phyloP scores from a whole-genome alignment of 2,797 vertebrate genomes.

The Pagetopsis macropterus region DNA sequence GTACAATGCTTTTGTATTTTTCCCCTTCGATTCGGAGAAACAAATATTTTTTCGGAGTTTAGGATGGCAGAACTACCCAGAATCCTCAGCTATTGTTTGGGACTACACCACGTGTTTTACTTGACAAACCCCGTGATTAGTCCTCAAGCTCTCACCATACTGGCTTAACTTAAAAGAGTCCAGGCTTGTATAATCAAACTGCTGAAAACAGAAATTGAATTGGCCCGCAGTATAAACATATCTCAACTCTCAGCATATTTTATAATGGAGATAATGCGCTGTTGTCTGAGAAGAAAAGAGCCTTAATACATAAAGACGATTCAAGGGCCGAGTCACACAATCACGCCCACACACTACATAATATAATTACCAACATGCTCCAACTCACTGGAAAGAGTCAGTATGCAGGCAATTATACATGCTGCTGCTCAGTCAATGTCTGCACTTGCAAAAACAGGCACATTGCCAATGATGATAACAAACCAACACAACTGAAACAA shows the following conservation, averaged over 20 bases:
- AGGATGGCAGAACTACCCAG: too few relatives aligned
- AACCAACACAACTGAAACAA: not conserved
- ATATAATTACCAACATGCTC: constrained; percentile 4
- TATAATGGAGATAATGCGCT: constrained; percentile 63
- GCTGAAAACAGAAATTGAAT: constrained; percentile 76
- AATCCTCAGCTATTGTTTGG: too few relatives aligned
- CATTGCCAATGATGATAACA: not conserved
- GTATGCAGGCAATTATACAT: constrained; percentile 9
- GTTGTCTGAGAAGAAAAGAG: constrained; percentile 63
- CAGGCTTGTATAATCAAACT: constrained; percentile 61
- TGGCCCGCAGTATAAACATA: constrained; percentile 66
- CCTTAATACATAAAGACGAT: constrained; percentile 67
- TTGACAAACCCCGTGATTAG: too few relatives aligned
- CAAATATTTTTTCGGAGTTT: too few relatives aligned
- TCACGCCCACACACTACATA: constrained; percentile 5
- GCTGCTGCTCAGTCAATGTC: constrained; percentile 3
- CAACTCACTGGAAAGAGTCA: constrained; percentile 31
- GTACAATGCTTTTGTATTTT: too few relatives aligned
- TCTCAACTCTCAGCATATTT: constrained; percentile 68
- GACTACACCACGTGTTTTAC: too few relatives aligned
- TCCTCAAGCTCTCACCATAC: not conserved
- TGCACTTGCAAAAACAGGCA: constrained; percentile 25
- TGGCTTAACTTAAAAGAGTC: constrained; percentile 47
- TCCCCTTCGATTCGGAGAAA: too few relatives aligned
- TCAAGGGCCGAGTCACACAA: constrained; percentile 21